Evolutionary conservation across 2,888 invertebrate genomes (phyloP), one percentile per base, ranked within the genome.

Genomic region (Siphonodentalium dalli): DNA sequence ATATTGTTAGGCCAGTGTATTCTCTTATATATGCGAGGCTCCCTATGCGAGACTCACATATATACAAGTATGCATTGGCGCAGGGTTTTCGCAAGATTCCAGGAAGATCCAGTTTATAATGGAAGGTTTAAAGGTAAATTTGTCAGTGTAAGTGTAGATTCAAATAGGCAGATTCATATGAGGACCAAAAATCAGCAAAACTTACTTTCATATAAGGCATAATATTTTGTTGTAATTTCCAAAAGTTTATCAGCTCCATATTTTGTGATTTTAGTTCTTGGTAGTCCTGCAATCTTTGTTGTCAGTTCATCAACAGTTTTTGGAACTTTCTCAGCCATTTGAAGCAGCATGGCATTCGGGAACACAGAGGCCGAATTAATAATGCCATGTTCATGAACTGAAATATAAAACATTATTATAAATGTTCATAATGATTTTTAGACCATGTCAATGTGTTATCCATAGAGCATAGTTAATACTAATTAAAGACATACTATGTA

Each of bases 321-420:
- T 0, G 96, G 95, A 73, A 93, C 82, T 41, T 86, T 85, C 63
- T 87, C 85, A 0, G 93, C 87, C 91, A 96, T 90, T 1, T 88
- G 87, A 77, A 84, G 77, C 33, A 86, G 68, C 39, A 84, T 83
- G 74, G 71, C 69, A 49, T 86, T 83, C 57, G 86, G 85, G 83
- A 88, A 86, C 29, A 88, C 83, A 26, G 86, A 84, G 20, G 83
- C 82, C 52, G 85, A 84, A 58, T 84, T 85, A 37, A 85, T 82
- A 47, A 84, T 82, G n/a, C 84, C 75, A 21, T 84, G 81, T 26
- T 82, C 65, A 28, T 58, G 52, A 29, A 71, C 74, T 73, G 61
- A 18, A 64, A 59, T 42, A 33, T 28, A 29, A 48, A 23, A 53
- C n/a, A 35, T n/a, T n/a, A n/a, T n/a, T n/a, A n/a, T n/a, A 28